Conservation (phyloP, 2,888 invertebrate species). For the Hylaea fasciaria region DNA sequence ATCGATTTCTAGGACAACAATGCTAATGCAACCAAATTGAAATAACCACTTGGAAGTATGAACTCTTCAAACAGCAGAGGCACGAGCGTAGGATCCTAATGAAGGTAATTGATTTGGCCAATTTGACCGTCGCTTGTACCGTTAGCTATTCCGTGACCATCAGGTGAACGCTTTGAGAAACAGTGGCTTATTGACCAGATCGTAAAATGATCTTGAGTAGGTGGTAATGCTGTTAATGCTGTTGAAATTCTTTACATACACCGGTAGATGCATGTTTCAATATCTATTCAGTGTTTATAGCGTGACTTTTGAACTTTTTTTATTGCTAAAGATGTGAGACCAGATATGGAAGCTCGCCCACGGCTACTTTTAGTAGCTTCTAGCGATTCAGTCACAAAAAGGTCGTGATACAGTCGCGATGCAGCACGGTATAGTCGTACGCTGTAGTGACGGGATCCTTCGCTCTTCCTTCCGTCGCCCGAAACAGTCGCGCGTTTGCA, state of each 20-base stretch:
- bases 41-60: constrained; percentile 65
- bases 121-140: constrained; percentile 51
- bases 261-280: too few relatives aligned
- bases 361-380: too few relatives aligned
- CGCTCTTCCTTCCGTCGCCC: too few relatives aligned
- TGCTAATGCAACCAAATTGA: constrained; percentile 72
- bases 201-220: constrained; percentile 5
- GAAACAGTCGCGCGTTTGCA: too few relatives aligned
- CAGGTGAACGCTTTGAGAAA: constrained; percentile 35
- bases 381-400: too few relatives aligned
- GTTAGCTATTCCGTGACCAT: constrained; percentile 33
- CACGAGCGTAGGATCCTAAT: constrained; percentile 60
- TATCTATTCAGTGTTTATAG: too few relatives aligned
- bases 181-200: constrained; percentile 1
- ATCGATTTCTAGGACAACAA: constrained; percentile 6
- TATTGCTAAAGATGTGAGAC: too few relatives aligned
- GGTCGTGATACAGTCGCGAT: too few relatives aligned
- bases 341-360: too few relatives aligned
- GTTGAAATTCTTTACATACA: not conserved
- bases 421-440: too few relatives aligned
- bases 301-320: too few relatives aligned
- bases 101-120: constrained; percentile 64
- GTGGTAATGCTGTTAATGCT: constrained; percentile 13
- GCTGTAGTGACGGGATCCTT: too few relatives aligned
- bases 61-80: constrained; percentile 58